Evolutionary conservation across 2,113 vertebrate genomes (phyloP), one percentile per base, ranked within the genome.

Genomic region (Lophura nycthemera): DNA sequence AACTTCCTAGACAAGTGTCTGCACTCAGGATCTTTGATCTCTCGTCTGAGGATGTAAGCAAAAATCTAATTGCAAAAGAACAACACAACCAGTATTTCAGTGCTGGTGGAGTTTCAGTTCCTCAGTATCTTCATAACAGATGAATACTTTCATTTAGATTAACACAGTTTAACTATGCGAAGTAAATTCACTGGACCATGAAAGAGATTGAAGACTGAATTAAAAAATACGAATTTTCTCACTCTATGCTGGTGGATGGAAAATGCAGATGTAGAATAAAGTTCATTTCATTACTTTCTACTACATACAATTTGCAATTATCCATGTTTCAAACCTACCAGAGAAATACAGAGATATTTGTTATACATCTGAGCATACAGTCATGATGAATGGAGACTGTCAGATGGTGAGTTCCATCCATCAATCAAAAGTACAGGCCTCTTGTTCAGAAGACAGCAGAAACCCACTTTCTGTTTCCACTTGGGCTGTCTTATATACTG

Each of bases 1-100:
- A 99, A 99, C 97, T 99, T 99, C 56, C 99, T 98, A 30, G 99
- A 99, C 95, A 99, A 97, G 83, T 99, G 99, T 78, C 98, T 98
- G 85, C 97, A 98, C 84, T 98, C 95, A 0, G 96, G 97, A 24
- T 99, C 98, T 4, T 98, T 97, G 83, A 99, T 99, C 96, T 99
- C 99, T 45, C 99, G 98, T 92, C 98, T 97, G 61, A 99, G 97
- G 82, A 99, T 99, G 95, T 99, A 99, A 63, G 98, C 98, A 83
- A 98, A 97, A 83, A 98, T 98, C 98, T 98, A 86, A 85, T 71
- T 74, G 61, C 36, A 85, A 92, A 86, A 94, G 69, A 94, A 91
- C 50, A 86, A 93, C 2, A 93, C 16, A 71, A 78, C 34, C 60
- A 93, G 70, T 2, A 2, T 90, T 88, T 96, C 94, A 96, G 94